Base-by-base conservation (phyloP, 2,113 vertebrate species). In the Drymodes brunneopygia region DNA sequence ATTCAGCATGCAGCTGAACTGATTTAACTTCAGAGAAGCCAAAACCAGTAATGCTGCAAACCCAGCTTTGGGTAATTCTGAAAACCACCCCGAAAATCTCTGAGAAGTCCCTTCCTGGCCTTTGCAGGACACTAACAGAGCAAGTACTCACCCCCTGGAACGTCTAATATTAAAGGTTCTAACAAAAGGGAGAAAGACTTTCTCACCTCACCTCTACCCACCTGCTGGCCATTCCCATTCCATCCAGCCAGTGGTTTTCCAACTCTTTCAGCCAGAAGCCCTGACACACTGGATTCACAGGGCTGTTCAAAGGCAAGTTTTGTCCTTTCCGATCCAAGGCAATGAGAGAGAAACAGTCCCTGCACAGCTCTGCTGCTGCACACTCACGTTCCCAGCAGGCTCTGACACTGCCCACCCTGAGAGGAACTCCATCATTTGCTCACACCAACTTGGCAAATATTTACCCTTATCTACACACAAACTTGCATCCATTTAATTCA, bases 331-430 rank as follows among this genome's bases (percentile, higher is more conserved):
- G 4, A 24, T 12, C 53, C 40, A n/a, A 72, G 48, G 42, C 7
- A 23, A n/a, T 0, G 1, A 60, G 9, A 38, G 23, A 35, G 5
- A 47, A 69, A 15, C 4, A 62, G 44, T 18, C 75, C 42, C 25
- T 6, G n/a, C 67, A 50, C 0, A 0, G 57, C 60, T 54, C 47
- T 0, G 0, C 15, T 24, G 51, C 22, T 7, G 1, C 35, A 57
- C 16, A 0, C 33, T n/a, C 38, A 2, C 0, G 0, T 18, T 45
- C 45, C 85, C 85, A 69, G 66, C 15, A 16, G 57, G 14, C 17
- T 62, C 64, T 44, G 71, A n/a, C 22, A 11, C 18, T n/a, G 38
- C 51, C 57, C 53, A 31, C 19, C n/a, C 29, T 44, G 42, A 17
- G 22, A 20, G n/a, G 15, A 50, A 81, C 48, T 20, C 22, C 72